phyloP scores from a whole-genome alignment of 2,113 vertebrate species.

The Pseudopodoces humilis region DNA sequence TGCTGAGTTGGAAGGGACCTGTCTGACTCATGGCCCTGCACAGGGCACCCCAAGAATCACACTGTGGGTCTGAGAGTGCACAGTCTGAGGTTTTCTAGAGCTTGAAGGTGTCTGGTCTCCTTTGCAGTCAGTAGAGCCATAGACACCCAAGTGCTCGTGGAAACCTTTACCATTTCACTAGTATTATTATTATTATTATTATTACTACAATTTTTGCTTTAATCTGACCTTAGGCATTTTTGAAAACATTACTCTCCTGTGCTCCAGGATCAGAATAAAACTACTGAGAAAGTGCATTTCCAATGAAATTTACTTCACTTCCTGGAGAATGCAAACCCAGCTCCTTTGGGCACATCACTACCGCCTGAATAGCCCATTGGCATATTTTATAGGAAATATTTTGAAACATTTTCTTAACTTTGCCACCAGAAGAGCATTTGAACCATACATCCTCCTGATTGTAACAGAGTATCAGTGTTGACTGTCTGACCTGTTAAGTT shows the following conservation, averaged over 20 bases:
- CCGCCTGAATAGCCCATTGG: slow-evolving; percentile 52
- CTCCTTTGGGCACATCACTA: slow-evolving; percentile 57
- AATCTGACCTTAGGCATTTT: not conserved
- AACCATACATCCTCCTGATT: slow-evolving; percentile 67
- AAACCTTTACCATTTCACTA: not conserved
- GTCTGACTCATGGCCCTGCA: not conserved
- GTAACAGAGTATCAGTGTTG: slow-evolving; percentile 76
- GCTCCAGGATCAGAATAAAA: not conserved
- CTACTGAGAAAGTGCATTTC: not conserved
- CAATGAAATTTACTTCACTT: slow-evolving; percentile 41
- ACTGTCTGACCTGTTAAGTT: slow-evolving; percentile 68
- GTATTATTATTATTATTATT: not conserved
- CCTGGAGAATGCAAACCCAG: slow-evolving; percentile 61
- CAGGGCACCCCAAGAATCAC: not conserved
- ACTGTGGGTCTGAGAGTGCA: not conserved
- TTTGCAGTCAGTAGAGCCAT: not conserved
- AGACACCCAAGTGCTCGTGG: not conserved
- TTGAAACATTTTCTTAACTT: slow-evolving; percentile 62
- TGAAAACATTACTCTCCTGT: not conserved
- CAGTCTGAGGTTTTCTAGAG: not conserved
- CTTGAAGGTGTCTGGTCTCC: not conserved
- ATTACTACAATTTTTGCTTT: not conserved
- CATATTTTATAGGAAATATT: slow-evolving; percentile 50
- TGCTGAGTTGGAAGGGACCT: not conserved
- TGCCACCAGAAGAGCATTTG: slow-evolving; percentile 73